Evolutionary conservation across 2,113 vertebrate genomes (phyloP).

Genomic region (Eublepharis macularius): DNA sequence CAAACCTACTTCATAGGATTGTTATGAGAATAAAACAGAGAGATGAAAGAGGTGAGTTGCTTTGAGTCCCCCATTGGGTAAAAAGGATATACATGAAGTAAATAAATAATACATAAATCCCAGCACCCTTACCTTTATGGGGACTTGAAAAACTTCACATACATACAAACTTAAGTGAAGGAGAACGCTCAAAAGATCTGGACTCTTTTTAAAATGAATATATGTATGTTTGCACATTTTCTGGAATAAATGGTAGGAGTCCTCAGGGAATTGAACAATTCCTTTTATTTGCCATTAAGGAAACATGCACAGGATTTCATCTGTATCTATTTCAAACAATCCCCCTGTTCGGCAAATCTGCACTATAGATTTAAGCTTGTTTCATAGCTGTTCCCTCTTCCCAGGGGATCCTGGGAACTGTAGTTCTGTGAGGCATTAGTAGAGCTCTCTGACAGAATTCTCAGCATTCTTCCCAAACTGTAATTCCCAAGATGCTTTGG

Average conservation of each 20-base stretch:
- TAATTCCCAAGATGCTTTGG: not conserved
- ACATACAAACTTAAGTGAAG: too few relatives aligned
- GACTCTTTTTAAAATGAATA: not conserved
- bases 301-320: not conserved
- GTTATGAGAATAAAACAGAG: too few relatives aligned
- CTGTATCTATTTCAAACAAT: not conserved
- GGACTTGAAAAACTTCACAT: too few relatives aligned
- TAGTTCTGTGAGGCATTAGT: not conserved
- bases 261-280: not conserved
- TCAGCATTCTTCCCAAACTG: not conserved
- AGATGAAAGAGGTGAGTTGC: too few relatives aligned
- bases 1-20: too few relatives aligned
- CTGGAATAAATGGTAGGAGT: not conserved
- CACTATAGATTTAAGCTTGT: not conserved
- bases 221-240: not conserved
- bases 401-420: not conserved
- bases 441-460: too few relatives aligned
- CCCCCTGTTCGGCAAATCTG: not conserved
- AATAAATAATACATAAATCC: too few relatives aligned
- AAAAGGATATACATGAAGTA: too few relatives aligned
- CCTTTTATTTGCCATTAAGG: not conserved
- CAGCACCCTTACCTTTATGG: too few relatives aligned
- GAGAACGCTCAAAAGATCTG: too few relatives aligned
- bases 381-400: not conserved
- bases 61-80: too few relatives aligned